Evolutionary conservation across 2,888 invertebrate species (phyloP).

Genomic region (Ceramica pisi): DNA sequence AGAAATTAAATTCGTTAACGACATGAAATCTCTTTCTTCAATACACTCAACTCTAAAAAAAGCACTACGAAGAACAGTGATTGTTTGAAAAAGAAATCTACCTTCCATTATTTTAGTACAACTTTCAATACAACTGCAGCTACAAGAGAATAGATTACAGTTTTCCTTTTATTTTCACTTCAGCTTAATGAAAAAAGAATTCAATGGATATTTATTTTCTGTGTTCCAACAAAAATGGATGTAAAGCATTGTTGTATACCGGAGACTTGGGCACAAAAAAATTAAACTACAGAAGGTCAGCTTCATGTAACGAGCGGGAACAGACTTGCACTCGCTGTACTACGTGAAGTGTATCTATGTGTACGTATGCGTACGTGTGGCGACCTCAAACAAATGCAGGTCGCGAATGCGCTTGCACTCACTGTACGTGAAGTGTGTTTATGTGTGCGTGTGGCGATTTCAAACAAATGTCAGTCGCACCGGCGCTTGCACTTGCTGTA

Average conservation of each 20-base stretch:
- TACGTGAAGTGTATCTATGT: too few species aligned
- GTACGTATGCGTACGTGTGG: background rate
- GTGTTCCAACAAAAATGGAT: constrained; percentile 49
- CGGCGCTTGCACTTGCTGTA: too few species aligned
- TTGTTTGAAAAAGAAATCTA: constrained; percentile 43
- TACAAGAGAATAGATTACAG: constrained; percentile 46
- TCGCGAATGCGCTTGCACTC: background rate
- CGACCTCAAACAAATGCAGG: background rate
- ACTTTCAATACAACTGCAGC: constrained; percentile 41
- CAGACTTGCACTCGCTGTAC: too few species aligned
- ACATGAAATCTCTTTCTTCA: constrained; percentile 20
- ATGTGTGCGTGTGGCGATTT: too few species aligned
- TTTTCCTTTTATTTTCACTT: constrained; percentile 40
- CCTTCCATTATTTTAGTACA: constrained; percentile 33
- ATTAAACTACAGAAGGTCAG: background rate
- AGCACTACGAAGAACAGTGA: constrained; percentile 30
- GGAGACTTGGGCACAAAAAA: constrained; percentile 7
- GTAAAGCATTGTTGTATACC: constrained; percentile 45
- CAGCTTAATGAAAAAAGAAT: constrained; percentile 38
- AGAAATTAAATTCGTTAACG: constrained; percentile 6
- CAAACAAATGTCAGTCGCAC: too few species aligned
- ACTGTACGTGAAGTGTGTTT: background rate
- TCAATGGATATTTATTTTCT: constrained; percentile 59
- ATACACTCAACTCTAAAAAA: constrained; percentile 7
- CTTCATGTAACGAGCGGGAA: background rate